Conservation (phyloP, 2,113 vertebrate genomes). For the Gallinago undulata region DNA sequence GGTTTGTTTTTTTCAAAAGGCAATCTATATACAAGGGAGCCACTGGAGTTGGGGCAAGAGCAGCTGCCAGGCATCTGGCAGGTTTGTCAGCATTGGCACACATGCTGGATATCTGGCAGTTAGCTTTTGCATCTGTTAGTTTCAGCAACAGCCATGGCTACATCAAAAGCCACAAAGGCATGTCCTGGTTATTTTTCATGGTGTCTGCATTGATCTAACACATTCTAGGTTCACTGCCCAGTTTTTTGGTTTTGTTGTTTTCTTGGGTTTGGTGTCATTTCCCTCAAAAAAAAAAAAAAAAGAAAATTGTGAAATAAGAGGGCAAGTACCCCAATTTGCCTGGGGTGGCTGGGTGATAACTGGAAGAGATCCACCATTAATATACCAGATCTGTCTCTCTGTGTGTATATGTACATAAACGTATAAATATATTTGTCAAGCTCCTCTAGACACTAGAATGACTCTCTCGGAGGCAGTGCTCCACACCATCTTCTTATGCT, state of each 20-base stretch:
- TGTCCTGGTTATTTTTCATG: conserved; percentile 65
- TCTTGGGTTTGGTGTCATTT: not conserved
- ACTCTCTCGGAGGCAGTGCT: not conserved
- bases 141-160: conserved; percentile 65
- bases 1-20: not conserved
- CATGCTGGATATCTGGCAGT: conserved; percentile 48
- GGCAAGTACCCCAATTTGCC: not conserved
- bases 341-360: not conserved
- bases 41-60: conserved; percentile 43
- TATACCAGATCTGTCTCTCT: not conserved
- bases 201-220: conserved; percentile 64
- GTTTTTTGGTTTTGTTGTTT: not conserved
- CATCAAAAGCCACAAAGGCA: conserved; percentile 66
- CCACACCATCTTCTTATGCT: not conserved
- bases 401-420: not conserved
- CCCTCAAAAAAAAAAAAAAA: not conserved
- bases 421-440: not conserved
- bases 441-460: not conserved
- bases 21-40: conserved; percentile 32
- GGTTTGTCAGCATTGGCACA: conserved; percentile 67
- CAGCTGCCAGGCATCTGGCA: conserved; percentile 68
- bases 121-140: conserved; percentile 62
- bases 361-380: not conserved
- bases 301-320: conserved; percentile 19
- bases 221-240: conserved; percentile 53